These are phyloP conservation scores for Rhagium mordax DNA, from an alignment of 2,888 invertebrate species.

Conservation along the genomic window DNA sequence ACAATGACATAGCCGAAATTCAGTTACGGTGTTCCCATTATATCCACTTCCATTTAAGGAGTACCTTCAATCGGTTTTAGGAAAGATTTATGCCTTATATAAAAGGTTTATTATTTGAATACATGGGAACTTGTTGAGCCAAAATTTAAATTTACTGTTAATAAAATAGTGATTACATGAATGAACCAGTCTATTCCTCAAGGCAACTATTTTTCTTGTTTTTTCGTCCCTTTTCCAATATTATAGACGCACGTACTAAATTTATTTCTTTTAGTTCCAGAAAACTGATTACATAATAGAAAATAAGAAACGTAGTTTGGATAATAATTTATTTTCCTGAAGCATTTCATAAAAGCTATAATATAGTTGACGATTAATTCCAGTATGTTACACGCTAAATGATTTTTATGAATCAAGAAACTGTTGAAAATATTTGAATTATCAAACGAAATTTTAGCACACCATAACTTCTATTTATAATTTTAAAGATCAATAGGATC, in stretches of 20 bases:
- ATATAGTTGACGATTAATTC: neutral
- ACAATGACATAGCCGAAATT: neutral
- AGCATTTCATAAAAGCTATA: no score
- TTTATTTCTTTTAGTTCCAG: no score
- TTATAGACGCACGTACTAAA: no score
- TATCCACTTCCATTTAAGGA: neutral
- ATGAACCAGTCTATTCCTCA: no score
- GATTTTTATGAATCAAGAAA: neutral
- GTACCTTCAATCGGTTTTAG: neutral
- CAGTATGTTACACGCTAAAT: neutral
- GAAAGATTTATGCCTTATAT: neutral
- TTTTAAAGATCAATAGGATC: slow-evolving; percentile 27
- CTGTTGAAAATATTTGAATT: neutral
- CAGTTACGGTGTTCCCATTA: neutral
- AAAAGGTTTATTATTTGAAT: neutral
- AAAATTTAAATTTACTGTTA: no score
- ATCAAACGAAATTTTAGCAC: neutral
- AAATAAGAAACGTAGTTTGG: no score
- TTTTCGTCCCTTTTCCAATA: no score
- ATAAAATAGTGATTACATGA: no score
- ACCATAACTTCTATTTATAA: slow-evolving; percentile 23
- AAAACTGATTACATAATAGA: no score
- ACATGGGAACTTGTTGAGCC: no score
- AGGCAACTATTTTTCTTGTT: no score
- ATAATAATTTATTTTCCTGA: no score